Evolutionary conservation across 2,797 vertebrate genomes (phyloP).

Genomic region (Microctenopoma stevenorrisi): DNA sequence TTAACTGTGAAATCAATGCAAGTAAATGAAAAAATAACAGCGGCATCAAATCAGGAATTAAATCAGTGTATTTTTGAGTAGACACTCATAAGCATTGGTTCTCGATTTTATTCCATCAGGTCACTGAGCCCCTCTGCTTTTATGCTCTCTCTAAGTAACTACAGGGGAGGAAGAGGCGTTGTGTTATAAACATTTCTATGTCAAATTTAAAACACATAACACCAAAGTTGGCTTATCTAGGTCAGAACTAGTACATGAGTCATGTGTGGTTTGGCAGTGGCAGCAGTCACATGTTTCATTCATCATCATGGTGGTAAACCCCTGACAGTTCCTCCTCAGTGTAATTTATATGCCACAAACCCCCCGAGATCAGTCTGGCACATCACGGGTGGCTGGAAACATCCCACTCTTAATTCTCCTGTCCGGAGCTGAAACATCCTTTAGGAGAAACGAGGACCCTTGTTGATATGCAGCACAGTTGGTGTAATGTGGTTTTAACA

Average conservation of each 20-base stretch:
- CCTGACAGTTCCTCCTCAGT: conserved; percentile 12
- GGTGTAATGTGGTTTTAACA: neutral
- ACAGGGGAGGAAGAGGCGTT: neutral
- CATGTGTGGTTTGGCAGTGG: conserved; percentile 43
- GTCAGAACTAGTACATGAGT: conserved; percentile 51
- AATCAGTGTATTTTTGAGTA: conserved; percentile 4
- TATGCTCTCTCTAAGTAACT: neutral
- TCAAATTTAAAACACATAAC: conserved; percentile 38
- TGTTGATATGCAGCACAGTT: conserved; percentile 6
- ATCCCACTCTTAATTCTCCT: neutral
- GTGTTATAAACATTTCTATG: neutral
- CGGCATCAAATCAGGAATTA: conserved; percentile 4
- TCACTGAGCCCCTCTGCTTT: neutral
- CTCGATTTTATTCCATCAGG: conserved; percentile 9
- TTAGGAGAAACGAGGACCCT: conserved; percentile 7
- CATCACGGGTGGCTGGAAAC: conserved; percentile 4
- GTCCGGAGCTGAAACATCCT: conserved; percentile 20
- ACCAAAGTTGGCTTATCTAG: conserved; percentile 42
- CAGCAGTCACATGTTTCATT: conserved; percentile 50
- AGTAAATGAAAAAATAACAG: neutral
- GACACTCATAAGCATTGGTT: neutral
- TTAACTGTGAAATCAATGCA: neutral
- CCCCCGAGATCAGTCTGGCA: neutral
- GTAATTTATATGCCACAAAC: conserved; percentile 51
- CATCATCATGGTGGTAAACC: conserved; percentile 27